These are phyloP conservation scores for Nowickia ferox DNA, from an alignment of 2,888 invertebrate genomes.

Conservation along the genomic window DNA sequence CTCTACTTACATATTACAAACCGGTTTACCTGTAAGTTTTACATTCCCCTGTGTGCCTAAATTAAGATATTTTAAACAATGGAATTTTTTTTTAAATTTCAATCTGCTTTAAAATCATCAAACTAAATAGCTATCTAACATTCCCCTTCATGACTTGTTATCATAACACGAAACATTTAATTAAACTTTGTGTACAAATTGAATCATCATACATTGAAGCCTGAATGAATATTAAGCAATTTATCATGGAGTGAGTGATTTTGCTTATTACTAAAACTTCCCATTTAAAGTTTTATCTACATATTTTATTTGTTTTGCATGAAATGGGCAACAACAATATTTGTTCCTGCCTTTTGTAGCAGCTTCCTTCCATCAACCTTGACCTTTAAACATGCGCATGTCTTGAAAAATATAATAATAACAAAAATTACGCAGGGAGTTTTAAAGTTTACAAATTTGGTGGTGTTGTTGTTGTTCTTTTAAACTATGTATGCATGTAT, in stretches of 20 bases:
- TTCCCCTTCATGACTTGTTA: background rate
- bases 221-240: background rate
- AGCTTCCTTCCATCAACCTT: conserved; percentile 56
- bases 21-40: too few relatives aligned
- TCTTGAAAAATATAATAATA: conserved; percentile 14
- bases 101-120: background rate
- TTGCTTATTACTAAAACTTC: background rate
- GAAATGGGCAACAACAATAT: conserved; percentile 22
- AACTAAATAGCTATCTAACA: conserved; percentile 13
- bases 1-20: too few relatives aligned
- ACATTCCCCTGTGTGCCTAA: too few relatives aligned
- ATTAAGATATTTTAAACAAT: too few relatives aligned
- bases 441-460: conserved; percentile 37
- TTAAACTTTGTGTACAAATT: background rate
- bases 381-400: conserved; percentile 66
- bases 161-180: conserved; percentile 20
- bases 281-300: background rate
- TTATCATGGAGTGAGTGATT: background rate
- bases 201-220: background rate
- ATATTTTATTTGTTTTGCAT: conserved; percentile 29
- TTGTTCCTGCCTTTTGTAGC: conserved; percentile 11
- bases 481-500: background rate
- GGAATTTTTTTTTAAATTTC: too few relatives aligned
- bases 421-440: conserved; percentile 4
- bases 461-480: conserved; percentile 4